Base-by-base conservation (phyloP, 2,113 vertebrate genomes). In the Megaleporinus macrocephalus region DNA sequence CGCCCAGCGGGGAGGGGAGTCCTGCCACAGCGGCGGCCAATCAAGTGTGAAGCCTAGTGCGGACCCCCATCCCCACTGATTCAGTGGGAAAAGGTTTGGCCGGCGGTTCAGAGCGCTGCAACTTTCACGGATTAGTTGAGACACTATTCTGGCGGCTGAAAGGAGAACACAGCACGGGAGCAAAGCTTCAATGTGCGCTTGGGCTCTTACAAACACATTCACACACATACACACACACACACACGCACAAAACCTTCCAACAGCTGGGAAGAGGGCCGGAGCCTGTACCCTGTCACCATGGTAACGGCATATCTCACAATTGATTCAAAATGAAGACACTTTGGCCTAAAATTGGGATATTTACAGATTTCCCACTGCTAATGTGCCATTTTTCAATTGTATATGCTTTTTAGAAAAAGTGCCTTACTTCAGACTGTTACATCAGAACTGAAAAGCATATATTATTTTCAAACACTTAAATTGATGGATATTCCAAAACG, bases 121-220 rank as follows among this genome's bases (percentile, higher is more conserved):
- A 98, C 96, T 97, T 97, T 97, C 96, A 97, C 96, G 96, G 97
- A 98, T 98, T 98, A 97, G 96, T 96, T 95, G 96, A 97, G 96
- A 96, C 95, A 95, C 96, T 96, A 96, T 98, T 98, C 96, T 97
- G 95, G 92, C 94, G 92, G 1, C 83, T 97, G 96, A 97, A 99
- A 98, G 94, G 95, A 90, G 93, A 95, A 95, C 96, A 96, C 97
- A 99, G 98, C 97, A 95, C 96, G 96, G 94, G 78, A 96, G 96
- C 85, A 96, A 94, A 94, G 95, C 96, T 95, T 97, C 96, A 97
- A 98, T 98, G 90, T 91, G 90, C 87, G 89, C 92, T 90, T 91
- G 95, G 93, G 91, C 90, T 90, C 90, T 87, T 89, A 91, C 85
- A 90, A 88, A 90, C 90, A 85, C 90, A 85, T 81, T 61, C 84